A percentile compares a stretch with the other conserved stretches of the same genome.
Conservation (phyloP, 2,797 vertebrate genomes). For the Poecilia velifera region DNA sequence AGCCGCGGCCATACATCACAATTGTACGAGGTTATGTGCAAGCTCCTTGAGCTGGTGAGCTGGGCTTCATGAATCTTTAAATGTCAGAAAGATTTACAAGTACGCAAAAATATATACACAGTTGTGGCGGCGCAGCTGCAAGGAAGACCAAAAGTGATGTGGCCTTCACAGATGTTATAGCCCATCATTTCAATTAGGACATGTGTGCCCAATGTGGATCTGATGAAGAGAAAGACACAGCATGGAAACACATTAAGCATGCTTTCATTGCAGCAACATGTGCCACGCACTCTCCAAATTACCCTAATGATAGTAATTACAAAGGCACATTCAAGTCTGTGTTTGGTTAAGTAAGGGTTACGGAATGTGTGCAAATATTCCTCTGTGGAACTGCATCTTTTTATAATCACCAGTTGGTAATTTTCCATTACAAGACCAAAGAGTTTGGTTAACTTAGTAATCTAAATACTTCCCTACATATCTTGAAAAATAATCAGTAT, state of each 20-base stretch:
- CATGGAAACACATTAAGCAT: conserved; percentile 72
- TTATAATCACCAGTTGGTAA: conserved; percentile 5
- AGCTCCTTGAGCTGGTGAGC: conserved; percentile 60
- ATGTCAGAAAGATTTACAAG: conserved; percentile 52
- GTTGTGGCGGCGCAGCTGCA: conserved; percentile 64
- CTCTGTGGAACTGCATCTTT: conserved; percentile 30
- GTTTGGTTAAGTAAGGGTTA: conserved; percentile 70
- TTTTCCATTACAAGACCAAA: conserved; percentile 1
- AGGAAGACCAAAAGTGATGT: conserved; percentile 60
- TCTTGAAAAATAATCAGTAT: not conserved
- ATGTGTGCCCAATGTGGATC: conserved; percentile 55
- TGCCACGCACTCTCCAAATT: conserved; percentile 68
- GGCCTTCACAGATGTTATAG: conserved; percentile 75
- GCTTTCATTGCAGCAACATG: conserved; percentile 68
- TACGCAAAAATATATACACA: conserved; percentile 4
- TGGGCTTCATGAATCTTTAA: conserved; percentile 72
- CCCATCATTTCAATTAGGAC: conserved; percentile 76
- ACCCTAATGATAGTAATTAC: conserved; percentile 77
- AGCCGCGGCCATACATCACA: conserved; percentile 51
- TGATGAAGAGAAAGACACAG: conserved; percentile 68
- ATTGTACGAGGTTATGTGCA: conserved; percentile 49
- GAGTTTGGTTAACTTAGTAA: not conserved
- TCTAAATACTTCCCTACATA: not conserved
- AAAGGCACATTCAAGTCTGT: conserved; percentile 63
- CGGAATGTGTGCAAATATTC: conserved; percentile 49